These are phyloP conservation scores for Listrodromus nycthemerus DNA, from an alignment of 2,888 invertebrate species.

Conservation along the genomic window DNA sequence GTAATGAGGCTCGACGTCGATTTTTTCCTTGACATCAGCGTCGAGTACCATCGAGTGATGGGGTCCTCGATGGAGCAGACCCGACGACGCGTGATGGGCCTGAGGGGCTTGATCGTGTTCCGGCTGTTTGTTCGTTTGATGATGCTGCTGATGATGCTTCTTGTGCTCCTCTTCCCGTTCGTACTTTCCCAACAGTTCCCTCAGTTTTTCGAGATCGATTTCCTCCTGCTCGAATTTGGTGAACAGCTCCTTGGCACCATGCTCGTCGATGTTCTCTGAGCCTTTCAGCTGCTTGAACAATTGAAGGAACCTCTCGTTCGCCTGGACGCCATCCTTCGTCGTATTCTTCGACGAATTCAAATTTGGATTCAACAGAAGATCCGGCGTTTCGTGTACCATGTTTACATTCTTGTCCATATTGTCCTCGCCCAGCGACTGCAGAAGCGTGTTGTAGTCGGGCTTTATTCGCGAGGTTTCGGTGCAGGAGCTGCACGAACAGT, in stretches of 20 bases:
- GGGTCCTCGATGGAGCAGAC: constrained; percentile 85
- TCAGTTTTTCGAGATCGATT: constrained; percentile 77
- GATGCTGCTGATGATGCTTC: constrained; percentile 74
- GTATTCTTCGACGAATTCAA: constrained; percentile 80
- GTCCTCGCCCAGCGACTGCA: constrained; percentile 80
- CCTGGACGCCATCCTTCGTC: constrained; percentile 84
- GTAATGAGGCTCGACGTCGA: constrained; percentile 87
- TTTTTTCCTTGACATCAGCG: constrained; percentile 85
- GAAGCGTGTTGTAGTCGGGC: constrained; percentile 81
- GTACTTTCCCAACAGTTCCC: constrained; percentile 78
- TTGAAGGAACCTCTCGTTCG: constrained; percentile 85
- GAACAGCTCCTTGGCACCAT: constrained; percentile 78
- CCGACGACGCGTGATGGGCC: constrained; percentile 76
- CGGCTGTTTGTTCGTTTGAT: constrained; percentile 83
- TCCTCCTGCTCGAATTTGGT: constrained; percentile 77
- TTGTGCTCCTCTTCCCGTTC: constrained; percentile 71
- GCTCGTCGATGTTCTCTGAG: constrained; percentile 77
- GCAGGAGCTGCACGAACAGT: constrained; percentile 89
- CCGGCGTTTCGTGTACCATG: constrained; percentile 81
- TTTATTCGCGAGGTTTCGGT: constrained; percentile 84
- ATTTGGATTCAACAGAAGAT: constrained; percentile 81
- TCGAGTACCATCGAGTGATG: constrained; percentile 86
- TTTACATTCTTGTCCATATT: constrained; percentile 80
- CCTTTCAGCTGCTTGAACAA: constrained; percentile 81
- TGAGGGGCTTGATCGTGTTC: constrained; percentile 72